phyloP scores from a whole-genome alignment of 2,113 vertebrate genomes.

The Hypomesus transpacificus region DNA sequence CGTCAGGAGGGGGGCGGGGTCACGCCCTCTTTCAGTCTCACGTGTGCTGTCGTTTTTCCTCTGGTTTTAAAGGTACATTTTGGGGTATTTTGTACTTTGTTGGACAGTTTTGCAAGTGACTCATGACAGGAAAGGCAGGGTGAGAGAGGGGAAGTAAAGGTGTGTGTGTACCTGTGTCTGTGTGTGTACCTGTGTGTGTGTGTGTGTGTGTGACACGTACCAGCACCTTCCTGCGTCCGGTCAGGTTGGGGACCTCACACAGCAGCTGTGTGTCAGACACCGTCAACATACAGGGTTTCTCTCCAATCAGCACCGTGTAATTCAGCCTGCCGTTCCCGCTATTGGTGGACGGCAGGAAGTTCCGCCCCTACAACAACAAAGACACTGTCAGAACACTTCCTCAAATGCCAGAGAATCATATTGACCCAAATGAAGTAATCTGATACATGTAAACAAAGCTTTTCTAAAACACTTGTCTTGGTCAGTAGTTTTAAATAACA shows the following conservation, averaged over 20 bases:
- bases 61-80: too few relatives aligned
- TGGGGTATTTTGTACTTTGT: too few relatives aligned
- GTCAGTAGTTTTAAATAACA: too few relatives aligned
- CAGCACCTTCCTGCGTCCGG: slow-evolving; percentile 92
- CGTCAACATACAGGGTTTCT: slow-evolving; percentile 88
- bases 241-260: slow-evolving; percentile 95
- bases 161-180: background rate
- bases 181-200: background rate
- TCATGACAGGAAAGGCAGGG: too few relatives aligned
- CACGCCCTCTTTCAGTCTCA: background rate
- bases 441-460: too few relatives aligned
- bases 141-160: background rate
- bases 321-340: slow-evolving; percentile 93
- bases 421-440: too few relatives aligned
- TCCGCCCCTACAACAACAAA: slow-evolving; percentile 78
- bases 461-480: too few relatives aligned
- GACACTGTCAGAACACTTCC: background rate
- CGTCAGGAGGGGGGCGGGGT: background rate
- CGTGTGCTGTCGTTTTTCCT: too few relatives aligned
- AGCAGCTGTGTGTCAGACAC: slow-evolving; percentile 96
- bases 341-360: slow-evolving; percentile 87
- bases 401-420: too few relatives aligned
- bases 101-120: too few relatives aligned
- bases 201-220: slow-evolving; percentile 68
- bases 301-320: slow-evolving; percentile 92